A percentile compares a stretch with the other conserved stretches of the same genome.
Evolutionary conservation across 2,888 invertebrate species (phyloP).

Genomic region (Scelioninae gen. 1): DNA sequence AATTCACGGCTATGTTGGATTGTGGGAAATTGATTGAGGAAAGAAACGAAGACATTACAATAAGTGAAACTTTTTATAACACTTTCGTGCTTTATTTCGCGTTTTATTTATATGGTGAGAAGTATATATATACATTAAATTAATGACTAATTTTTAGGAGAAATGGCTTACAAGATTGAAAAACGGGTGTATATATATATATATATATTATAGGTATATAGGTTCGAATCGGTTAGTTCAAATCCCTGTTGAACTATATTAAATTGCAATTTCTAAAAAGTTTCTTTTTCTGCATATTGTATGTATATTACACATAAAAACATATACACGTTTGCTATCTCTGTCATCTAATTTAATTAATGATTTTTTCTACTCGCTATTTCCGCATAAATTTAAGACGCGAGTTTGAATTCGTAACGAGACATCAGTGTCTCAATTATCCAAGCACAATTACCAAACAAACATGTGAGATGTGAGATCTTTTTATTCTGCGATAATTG

Average conservation of each 20-base stretch:
- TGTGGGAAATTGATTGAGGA: slow-evolving; percentile 36
- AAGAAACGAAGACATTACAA: slow-evolving; percentile 14
- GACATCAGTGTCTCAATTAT: slow-evolving; percentile 29
- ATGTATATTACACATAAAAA: too few species aligned
- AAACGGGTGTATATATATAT: too few species aligned
- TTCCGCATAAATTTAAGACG: background rate
- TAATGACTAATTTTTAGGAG: too few species aligned
- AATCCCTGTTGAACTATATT: too few species aligned
- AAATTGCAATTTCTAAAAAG: too few species aligned
- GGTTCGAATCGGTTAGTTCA: too few species aligned
- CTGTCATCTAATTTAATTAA: background rate
- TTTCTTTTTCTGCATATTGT: too few species aligned
- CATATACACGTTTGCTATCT: too few species aligned
- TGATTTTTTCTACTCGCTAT: background rate
- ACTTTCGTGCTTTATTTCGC: slow-evolving; percentile 33
- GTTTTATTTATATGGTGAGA: background rate
- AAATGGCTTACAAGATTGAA: too few species aligned
- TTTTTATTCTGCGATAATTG: slow-evolving; percentile 29
- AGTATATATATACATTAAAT: too few species aligned
- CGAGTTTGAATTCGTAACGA: slow-evolving; percentile 15
- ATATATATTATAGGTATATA: too few species aligned
- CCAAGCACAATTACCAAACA: slow-evolving; percentile 33
- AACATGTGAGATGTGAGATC: slow-evolving; percentile 20
- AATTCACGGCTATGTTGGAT: slow-evolving; percentile 13
- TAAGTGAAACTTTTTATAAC: slow-evolving; percentile 35